Evolutionary conservation across 1,140 invertebrate species (phyloP).

Genomic region (Bombus superbus): DNA sequence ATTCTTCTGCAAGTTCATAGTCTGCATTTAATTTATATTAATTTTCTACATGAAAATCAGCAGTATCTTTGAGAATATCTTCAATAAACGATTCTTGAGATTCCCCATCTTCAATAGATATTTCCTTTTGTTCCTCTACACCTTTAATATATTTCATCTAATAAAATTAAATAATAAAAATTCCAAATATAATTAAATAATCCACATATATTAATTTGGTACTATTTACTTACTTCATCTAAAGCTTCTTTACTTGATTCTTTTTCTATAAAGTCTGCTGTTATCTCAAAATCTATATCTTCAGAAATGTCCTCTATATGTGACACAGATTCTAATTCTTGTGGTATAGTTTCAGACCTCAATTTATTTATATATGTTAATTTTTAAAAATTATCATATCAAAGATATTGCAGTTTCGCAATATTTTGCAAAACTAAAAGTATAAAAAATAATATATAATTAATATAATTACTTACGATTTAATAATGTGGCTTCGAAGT

Average conservation of each 20-base stretch:
- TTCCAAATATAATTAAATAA: not conserved
- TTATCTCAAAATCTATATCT: slow-evolving; percentile 34
- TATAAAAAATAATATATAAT: not conserved
- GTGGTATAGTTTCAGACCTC: slow-evolving; percentile 56
- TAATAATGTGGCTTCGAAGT: slow-evolving; percentile 8
- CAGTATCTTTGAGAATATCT: not conserved
- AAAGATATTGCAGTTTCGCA: not conserved
- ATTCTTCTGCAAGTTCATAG: not conserved
- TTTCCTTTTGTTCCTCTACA: not conserved
- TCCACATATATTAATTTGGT: not conserved
- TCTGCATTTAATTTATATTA: not conserved
- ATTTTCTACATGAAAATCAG: not conserved
- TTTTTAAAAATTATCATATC: not conserved
- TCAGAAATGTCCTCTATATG: slow-evolving; percentile 59
- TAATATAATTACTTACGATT: slow-evolving; percentile 42
- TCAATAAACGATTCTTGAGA: not conserved
- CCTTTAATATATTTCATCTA: not conserved
- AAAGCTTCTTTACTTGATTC: not conserved
- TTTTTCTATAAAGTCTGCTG: not conserved
- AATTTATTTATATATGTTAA: not conserved
- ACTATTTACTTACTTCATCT: slow-evolving; percentile 16
- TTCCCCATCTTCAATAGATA: not conserved
- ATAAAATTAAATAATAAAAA: not conserved
- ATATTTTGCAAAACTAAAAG: not conserved
- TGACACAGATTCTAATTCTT: slow-evolving; percentile 22